These are phyloP conservation scores for Acanthurus leucopareius DNA, from an alignment of 2,797 vertebrate genomes.

Conservation along the genomic window DNA sequence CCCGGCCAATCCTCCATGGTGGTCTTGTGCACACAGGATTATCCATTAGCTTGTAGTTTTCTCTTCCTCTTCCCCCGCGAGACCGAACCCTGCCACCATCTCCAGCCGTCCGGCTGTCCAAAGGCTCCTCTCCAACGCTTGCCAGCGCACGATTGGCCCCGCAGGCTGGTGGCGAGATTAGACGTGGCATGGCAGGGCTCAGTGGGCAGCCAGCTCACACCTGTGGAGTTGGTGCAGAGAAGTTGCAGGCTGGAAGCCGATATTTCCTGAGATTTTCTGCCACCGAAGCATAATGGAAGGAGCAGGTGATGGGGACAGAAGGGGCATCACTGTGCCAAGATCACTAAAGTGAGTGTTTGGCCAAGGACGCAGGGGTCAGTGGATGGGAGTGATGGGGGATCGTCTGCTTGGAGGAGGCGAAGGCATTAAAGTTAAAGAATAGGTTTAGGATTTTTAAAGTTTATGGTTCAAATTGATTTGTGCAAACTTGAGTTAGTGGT, in stretches of 20 bases:
- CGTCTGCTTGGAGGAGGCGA: conserved; percentile 13
- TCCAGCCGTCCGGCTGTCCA: conserved; percentile 52
- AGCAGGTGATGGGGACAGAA: conserved; percentile 72
- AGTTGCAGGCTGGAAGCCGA: conserved; percentile 57
- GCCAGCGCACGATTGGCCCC: conserved; percentile 61
- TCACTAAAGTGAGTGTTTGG: conserved; percentile 46
- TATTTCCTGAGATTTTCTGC: conserved; percentile 66
- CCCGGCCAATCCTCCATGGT: conserved; percentile 62
- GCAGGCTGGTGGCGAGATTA: conserved; percentile 71
- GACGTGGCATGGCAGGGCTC: conserved; percentile 58
- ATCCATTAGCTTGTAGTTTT: conserved; percentile 63
- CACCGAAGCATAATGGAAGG: conserved; percentile 50
- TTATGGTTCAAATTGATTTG: too few species aligned
- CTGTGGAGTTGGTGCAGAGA: conserved; percentile 34
- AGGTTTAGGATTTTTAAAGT: too few species aligned
- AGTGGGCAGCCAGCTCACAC: conserved; percentile 62
- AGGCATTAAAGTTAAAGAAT: too few species aligned
- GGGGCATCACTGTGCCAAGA: conserved; percentile 56
- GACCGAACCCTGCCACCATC: conserved; percentile 55
- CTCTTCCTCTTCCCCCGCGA: conserved; percentile 44
- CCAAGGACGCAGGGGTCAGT: conserved; percentile 40
- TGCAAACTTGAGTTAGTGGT: too few species aligned
- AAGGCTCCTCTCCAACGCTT: conserved; percentile 65
- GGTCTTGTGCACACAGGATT: conserved; percentile 72
- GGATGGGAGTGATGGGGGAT: conserved; percentile 16